Base-by-base conservation (phyloP, 2,888 invertebrate genomes). In the Sarcophaga carnaria region DNA sequence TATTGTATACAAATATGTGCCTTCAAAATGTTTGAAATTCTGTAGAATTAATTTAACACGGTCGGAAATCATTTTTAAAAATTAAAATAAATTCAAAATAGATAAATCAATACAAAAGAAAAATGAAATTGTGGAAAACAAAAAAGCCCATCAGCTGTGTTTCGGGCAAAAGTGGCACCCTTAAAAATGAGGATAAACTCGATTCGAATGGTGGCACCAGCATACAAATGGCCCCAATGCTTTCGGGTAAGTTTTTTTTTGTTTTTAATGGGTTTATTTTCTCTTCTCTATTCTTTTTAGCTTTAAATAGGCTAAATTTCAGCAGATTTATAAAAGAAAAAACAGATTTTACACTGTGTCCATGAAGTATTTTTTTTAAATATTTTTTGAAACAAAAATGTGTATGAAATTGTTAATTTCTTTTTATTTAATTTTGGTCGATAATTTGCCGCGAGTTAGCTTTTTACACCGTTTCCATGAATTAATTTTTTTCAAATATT, bases 61-160 rank as follows among this genome's bases (percentile, higher is more conserved):
- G 10, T 37, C 10, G 8, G 37, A 10, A 37, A 37, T 20, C 20
- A 20, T 20, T 20, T 20, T 20, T 20, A 20, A 37, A 8, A 37
- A 37, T 37, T 37, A 37, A 37, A 37, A 37, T 37, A 37, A 37
- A 37, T 37, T 37, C 74, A 54, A 70, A 54, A 10, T 37, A 66
- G 60, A 70, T 59, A 59, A 64, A 66, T 77, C 54, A 64, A 27
- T 47, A 14, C 63, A 59, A 59, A 49, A 25, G 60, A n/a, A 37
- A 22, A 88, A 93, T 93, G 94, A 93, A 93, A 90, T 89, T 93
- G 90, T 93, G 93, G 93, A 93, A 93, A 89, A 92, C 94, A 4
- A 93, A 93, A 88, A 93, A 93, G 82, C 92, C 93, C 80, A 93
- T 93, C 76, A 92, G 92, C 89, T 93, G 93, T 90, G 93, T 93